phyloP scores from a whole-genome alignment of 2,113 vertebrate genomes.

The Furnarius figulus region DNA sequence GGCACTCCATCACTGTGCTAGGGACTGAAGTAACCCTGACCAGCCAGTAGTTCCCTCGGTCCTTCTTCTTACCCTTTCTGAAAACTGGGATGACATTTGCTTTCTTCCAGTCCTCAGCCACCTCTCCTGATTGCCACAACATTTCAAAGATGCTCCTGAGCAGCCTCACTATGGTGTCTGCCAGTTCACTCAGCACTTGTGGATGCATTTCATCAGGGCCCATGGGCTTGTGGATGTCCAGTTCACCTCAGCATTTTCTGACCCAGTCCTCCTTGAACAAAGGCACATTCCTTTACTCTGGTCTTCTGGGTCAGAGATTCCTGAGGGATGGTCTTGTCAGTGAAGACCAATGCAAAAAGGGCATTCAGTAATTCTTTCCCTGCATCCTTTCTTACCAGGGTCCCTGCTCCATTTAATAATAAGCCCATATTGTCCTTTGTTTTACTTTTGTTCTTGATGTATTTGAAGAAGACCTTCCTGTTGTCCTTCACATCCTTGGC shows the following conservation, averaged over 20 bases:
- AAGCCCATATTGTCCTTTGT: neutral
- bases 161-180: rapidly evolving
- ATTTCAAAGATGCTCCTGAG: neutral
- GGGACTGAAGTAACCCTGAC: neutral
- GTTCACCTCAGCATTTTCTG: neutral
- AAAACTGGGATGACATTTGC: neutral
- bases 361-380: neutral
- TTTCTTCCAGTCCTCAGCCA: neutral
- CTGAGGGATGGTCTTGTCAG: neutral
- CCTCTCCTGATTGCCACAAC: rapidly evolving
- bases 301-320: neutral
- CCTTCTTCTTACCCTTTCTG: neutral
- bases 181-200: neutral
- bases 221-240: neutral
- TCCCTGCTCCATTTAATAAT: neutral
- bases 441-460: neutral
- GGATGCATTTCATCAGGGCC: neutral
- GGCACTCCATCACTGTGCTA: neutral
- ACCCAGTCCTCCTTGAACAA: neutral
- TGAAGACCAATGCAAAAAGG: neutral
- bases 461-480: neutral
- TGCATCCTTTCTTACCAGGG: neutral
- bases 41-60: neutral
- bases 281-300: neutral
- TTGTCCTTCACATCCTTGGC: neutral